A percentile compares a stretch with the other conserved stretches of the same genome.
Conservation (phyloP, 2,113 vertebrate species). For the Epinephelus lanceolatus region DNA sequence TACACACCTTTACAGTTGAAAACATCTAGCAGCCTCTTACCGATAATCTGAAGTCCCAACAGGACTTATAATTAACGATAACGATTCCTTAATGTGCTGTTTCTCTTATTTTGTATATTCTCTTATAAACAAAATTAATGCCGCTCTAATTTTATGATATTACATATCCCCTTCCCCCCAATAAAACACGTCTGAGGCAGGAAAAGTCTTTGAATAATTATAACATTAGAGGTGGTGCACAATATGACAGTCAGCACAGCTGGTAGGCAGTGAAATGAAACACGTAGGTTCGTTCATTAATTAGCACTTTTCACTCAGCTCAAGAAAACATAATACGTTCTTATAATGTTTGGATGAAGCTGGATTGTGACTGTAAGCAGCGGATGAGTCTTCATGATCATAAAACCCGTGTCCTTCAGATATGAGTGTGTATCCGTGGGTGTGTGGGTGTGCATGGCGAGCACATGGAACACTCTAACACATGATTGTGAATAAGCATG, state of each 20-base stretch:
- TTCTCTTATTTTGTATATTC: too few relatives aligned
- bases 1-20: background rate
- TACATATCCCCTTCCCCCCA: background rate
- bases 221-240: constrained; percentile 13
- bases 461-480: constrained; percentile 43
- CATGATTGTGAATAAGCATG: constrained; percentile 68
- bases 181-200: background rate
- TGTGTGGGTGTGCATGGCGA: constrained; percentile 3
- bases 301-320: constrained; percentile 58
- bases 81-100: too few relatives aligned
- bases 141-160: background rate
- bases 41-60: too few relatives aligned
- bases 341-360: constrained; percentile 26
- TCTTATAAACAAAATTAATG: background rate
- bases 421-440: constrained; percentile 1
- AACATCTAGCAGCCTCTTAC: background rate
- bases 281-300: constrained; percentile 49
- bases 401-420: constrained; percentile 51
- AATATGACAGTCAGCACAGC: constrained; percentile 56
- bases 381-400: constrained; percentile 32
- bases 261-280: constrained; percentile 59
- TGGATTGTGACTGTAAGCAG: constrained; percentile 17
- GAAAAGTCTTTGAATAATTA: constrained; percentile 50
- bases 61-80: too few relatives aligned
- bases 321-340: constrained; percentile 48